Conservation (phyloP, 1,140 invertebrate species). For the Octopus sinensis region DNA sequence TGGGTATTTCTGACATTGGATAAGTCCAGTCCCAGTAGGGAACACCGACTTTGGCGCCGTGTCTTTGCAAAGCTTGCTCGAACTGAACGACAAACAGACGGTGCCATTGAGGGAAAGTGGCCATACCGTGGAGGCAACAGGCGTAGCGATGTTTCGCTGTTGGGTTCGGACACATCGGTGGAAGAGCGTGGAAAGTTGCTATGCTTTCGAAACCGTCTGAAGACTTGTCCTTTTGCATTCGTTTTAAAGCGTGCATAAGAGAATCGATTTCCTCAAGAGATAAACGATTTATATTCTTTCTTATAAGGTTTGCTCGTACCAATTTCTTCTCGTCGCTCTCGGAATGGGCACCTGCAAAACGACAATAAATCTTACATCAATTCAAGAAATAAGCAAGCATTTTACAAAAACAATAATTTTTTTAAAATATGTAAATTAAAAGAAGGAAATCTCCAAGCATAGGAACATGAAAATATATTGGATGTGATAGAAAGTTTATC, state of each 20-base stretch:
- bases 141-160: constrained; percentile 21
- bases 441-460: too few species aligned
- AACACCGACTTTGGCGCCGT: constrained; percentile 26
- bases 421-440: too few species aligned
- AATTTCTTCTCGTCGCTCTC: too few species aligned
- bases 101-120: constrained; percentile 35
- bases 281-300: constrained; percentile 27
- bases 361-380: too few species aligned
- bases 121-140: constrained; percentile 32
- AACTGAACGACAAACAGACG: constrained; percentile 28
- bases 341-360: too few species aligned
- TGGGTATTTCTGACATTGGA: constrained; percentile 19
- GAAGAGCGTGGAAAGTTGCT: constrained; percentile 30
- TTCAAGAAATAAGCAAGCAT: too few species aligned
- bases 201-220: constrained; percentile 28
- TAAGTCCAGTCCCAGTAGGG: constrained; percentile 36
- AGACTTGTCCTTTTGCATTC: constrained; percentile 27
- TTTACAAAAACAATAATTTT: too few species aligned
- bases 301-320: background rate
- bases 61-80: constrained; percentile 21
- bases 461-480: too few species aligned
- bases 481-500: background rate
- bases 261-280: constrained; percentile 27
- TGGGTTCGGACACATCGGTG: constrained; percentile 25
- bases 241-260: constrained; percentile 23